Percentiles rank a stretch among this genome's conserved stretches.
These are phyloP conservation scores for Pantherophis vulpinus DNA, from an alignment of 2,797 vertebrate species.

Conservation along the genomic window DNA sequence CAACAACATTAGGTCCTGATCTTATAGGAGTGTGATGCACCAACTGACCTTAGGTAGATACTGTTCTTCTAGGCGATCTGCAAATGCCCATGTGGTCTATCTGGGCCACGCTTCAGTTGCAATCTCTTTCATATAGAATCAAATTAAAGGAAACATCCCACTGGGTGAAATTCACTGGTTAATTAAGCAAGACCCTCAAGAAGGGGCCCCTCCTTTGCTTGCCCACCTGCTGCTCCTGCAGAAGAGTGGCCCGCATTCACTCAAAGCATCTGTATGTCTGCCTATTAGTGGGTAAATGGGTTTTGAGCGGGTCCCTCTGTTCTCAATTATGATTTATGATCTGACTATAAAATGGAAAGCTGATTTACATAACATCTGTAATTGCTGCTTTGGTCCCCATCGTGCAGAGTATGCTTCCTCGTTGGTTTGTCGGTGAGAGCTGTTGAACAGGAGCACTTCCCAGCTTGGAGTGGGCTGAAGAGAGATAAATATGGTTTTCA, in stretches of 20 bases:
- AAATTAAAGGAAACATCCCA: not conserved
- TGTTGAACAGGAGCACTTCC: not conserved
- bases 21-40: not conserved
- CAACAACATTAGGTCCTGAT: not conserved
- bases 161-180: not conserved
- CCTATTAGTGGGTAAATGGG: not conserved
- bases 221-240: not conserved
- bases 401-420: not conserved
- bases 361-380: conserved; percentile 36
- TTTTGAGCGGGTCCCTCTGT: conserved; percentile 19
- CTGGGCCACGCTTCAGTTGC: not conserved
- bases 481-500: not conserved
- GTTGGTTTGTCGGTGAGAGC: not conserved
- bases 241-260: not conserved
- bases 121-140: not conserved
- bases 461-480: not conserved
- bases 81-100: not conserved
- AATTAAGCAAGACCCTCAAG: conserved; percentile 20
- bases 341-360: conserved; percentile 21
- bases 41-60: not conserved
- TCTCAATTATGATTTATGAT: conserved; percentile 32
- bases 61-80: not conserved
- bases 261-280: conserved; percentile 1
- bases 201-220: not conserved
- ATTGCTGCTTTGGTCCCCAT: conserved; percentile 26